These are phyloP conservation scores for Holocentrus rufus DNA, from an alignment of 2,797 vertebrate species.

Conservation along the genomic window DNA sequence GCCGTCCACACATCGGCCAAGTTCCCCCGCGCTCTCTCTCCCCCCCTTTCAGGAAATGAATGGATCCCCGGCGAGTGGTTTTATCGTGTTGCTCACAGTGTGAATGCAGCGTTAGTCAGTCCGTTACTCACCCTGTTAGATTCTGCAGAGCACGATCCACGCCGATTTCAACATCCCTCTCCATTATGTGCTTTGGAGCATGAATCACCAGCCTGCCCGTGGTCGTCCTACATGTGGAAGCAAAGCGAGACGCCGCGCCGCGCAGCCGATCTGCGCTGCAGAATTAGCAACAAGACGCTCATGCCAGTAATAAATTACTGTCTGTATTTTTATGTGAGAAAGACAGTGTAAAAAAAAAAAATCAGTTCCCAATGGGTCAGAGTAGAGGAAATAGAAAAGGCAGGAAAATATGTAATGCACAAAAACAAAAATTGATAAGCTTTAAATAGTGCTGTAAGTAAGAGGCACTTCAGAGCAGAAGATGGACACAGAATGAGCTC, in stretches of 20 bases:
- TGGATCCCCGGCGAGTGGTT: not conserved
- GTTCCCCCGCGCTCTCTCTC: too few relatives aligned
- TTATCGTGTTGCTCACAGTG: constrained; percentile 3
- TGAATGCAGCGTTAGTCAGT: constrained; percentile 26
- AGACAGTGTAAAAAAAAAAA: too few relatives aligned
- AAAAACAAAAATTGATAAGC: too few relatives aligned
- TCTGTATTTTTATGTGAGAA: too few relatives aligned
- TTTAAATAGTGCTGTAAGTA: too few relatives aligned
- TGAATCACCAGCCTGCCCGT: constrained; percentile 28
- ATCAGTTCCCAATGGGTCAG: too few relatives aligned
- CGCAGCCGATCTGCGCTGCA: not conserved
- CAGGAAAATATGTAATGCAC: too few relatives aligned
- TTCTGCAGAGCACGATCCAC: constrained; percentile 21
- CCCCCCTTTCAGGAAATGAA: not conserved
- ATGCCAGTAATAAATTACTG: not conserved
- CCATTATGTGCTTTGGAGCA: not conserved
- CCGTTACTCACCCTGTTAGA: constrained; percentile 28
- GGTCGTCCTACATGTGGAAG: not conserved
- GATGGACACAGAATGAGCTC: too few relatives aligned
- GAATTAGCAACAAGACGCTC: too few relatives aligned
- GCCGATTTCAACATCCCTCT: constrained; percentile 14
- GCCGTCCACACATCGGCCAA: not conserved
- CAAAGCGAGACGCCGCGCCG: not conserved
- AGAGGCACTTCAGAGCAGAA: too few relatives aligned
- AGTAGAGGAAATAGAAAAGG: too few relatives aligned